Conservation (phyloP, 2,888 invertebrate species). For the Lamellibrachia satsuma region DNA sequence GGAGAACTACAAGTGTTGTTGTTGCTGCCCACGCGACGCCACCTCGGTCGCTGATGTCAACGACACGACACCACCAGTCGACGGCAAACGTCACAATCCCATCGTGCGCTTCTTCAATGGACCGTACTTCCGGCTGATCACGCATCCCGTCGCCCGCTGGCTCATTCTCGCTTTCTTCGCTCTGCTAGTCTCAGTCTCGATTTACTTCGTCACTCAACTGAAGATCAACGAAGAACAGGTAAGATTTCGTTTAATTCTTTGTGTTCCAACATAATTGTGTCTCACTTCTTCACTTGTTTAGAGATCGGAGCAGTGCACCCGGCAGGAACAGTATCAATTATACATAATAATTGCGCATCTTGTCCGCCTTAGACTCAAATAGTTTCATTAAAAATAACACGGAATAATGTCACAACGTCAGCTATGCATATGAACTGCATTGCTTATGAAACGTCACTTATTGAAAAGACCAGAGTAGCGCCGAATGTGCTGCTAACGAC, state of each 20-base stretch:
- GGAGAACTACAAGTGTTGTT: conserved; percentile 43
- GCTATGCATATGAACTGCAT: neutral
- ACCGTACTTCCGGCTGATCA: conserved; percentile 49
- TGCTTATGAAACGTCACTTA: neutral
- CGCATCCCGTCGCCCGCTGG: conserved; percentile 44
- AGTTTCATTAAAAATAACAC: neutral
- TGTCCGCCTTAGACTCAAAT: neutral
- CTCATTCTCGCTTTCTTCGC: conserved; percentile 43
- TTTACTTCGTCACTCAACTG: conserved; percentile 47
- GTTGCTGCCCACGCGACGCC: conserved; percentile 32
- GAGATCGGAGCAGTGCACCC: neutral
- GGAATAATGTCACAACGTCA: no score
- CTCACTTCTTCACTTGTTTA: no score
- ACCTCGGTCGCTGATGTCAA: neutral
- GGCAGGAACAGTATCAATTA: neutral
- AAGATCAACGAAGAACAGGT: conserved; percentile 57
- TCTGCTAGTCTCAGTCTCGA: conserved; percentile 44
- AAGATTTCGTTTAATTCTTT: neutral
- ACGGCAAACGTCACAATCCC: conserved; percentile 21
- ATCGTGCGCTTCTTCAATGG: conserved; percentile 40
- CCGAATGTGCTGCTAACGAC: no score
- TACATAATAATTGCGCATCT: neutral
- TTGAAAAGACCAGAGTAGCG: no score
- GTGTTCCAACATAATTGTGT: neutral
- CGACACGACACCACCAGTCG: neutral